These are phyloP conservation scores for Blastobasis lacticolella DNA, from an alignment of 2,888 invertebrate genomes.

Conservation along the genomic window DNA sequence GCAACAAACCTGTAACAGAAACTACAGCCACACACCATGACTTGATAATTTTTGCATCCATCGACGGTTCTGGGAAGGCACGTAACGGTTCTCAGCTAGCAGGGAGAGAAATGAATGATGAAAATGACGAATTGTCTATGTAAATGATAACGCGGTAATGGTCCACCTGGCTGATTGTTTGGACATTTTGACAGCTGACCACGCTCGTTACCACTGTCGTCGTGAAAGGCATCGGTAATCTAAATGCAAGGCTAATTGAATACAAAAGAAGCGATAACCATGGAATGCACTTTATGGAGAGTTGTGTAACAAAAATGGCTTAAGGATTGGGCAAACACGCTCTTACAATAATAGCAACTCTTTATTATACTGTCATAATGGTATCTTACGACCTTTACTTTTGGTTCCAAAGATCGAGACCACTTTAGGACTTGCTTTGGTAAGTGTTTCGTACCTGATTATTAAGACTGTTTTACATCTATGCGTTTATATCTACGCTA, in stretches of 20 bases:
- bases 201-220: conserved; percentile 69
- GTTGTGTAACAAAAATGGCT: conserved; percentile 45
- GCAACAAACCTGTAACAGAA: conserved; percentile 23
- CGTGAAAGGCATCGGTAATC: conserved; percentile 69
- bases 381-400: too few species aligned
- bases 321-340: conserved; percentile 25
- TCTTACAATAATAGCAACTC: neutral
- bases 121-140: conserved; percentile 9
- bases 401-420: too few species aligned
- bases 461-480: too few species aligned
- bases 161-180: conserved; percentile 60
- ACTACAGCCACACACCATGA: neutral
- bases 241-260: conserved; percentile 73
- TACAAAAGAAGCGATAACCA: conserved; percentile 68
- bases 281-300: conserved; percentile 60
- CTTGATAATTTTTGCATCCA: too few species aligned
- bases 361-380: too few species aligned
- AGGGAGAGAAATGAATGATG: conserved; percentile 10
- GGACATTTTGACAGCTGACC: conserved; percentile 74
- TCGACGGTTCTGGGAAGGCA: too few species aligned
- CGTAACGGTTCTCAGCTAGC: too few species aligned
- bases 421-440: too few species aligned
- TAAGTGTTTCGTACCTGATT: too few species aligned
- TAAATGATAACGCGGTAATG: conserved; percentile 19
- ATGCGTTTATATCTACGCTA: too few species aligned